Percentiles rank a stretch among this genome's conserved stretches.
Conservation (phyloP, 2,113 vertebrate genomes). For the Pollachius pollachius region DNA sequence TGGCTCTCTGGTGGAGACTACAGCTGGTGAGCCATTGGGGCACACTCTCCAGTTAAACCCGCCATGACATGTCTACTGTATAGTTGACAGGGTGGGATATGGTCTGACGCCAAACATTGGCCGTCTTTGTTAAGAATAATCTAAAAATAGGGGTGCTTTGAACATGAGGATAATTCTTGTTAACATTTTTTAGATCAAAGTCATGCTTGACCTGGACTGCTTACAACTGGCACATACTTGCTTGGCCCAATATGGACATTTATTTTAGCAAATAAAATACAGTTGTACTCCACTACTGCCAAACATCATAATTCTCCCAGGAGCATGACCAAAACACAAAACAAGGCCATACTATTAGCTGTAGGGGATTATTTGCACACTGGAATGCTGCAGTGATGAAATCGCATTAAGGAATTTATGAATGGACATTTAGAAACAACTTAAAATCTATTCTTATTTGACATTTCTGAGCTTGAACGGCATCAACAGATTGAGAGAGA, state of each 20-base stretch:
- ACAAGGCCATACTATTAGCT: conserved; percentile 20
- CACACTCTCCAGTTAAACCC: too few relatives aligned
- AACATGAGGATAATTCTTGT: too few relatives aligned
- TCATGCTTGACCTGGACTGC: neutral
- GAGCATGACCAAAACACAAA: conserved; percentile 21
- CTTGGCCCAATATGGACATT: conserved; percentile 14
- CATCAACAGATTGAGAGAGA: too few relatives aligned
- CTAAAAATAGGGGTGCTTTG: too few relatives aligned
- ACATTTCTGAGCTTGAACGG: too few relatives aligned
- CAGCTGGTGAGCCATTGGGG: too few relatives aligned
- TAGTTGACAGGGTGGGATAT: too few relatives aligned
- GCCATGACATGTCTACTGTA: too few relatives aligned
- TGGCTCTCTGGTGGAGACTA: neutral
- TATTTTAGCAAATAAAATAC: neutral
- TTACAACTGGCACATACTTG: conserved; percentile 1
- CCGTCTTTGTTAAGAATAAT: too few relatives aligned
- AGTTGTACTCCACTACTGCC: conserved; percentile 9
- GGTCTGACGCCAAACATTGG: too few relatives aligned
- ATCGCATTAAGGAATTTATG: conserved; percentile 5
- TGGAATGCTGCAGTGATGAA: conserved; percentile 19
- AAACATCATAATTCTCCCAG: conserved; percentile 50
- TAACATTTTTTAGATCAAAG: neutral
- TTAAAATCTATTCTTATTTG: too few relatives aligned
- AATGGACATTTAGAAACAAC: conserved; percentile 9
- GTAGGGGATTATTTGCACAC: conserved; percentile 36